Evolutionary conservation across 2,797 vertebrate genomes (phyloP).

Genomic region (Dallia pectoralis): DNA sequence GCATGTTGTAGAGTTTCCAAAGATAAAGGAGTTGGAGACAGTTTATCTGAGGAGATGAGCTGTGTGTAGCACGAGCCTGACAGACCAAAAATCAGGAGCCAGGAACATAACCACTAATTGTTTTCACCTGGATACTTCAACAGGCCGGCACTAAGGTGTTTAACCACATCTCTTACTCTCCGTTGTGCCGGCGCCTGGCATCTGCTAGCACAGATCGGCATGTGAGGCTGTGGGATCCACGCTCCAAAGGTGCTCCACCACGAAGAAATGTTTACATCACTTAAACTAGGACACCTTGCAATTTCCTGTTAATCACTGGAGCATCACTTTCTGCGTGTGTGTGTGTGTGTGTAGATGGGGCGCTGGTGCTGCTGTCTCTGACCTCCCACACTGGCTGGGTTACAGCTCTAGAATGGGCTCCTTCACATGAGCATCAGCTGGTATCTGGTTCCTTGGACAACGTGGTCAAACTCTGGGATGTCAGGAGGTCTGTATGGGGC

Average conservation of each 20-base stretch:
- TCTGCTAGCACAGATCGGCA: slow-evolving; percentile 95
- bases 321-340: not conserved
- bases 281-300: not conserved
- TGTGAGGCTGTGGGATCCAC: slow-evolving; percentile 93
- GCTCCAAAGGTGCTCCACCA: slow-evolving; percentile 82
- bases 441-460: slow-evolving; percentile 96
- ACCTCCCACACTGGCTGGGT: slow-evolving; percentile 98
- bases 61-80: no score
- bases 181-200: slow-evolving; percentile 86
- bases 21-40: no score
- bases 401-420: slow-evolving; percentile 92
- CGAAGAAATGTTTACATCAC: not conserved
- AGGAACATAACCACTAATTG: no score
- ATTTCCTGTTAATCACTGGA: not conserved
- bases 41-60: no score
- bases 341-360: slow-evolving; percentile 79
- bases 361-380: slow-evolving; percentile 88
- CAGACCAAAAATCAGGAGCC: no score
- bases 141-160: slow-evolving; percentile 96
- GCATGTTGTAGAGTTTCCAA: no score
- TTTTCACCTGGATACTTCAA: not conserved
- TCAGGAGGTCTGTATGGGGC: slow-evolving; percentile 80
- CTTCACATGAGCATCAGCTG: slow-evolving; percentile 89
- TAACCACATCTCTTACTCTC: slow-evolving; percentile 92
- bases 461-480: slow-evolving; percentile 97